A percentile compares a stretch with the other conserved stretches of the same genome.
phyloP scores from a whole-genome alignment of 2,888 invertebrate species.

The Stictocephala bisonia region DNA sequence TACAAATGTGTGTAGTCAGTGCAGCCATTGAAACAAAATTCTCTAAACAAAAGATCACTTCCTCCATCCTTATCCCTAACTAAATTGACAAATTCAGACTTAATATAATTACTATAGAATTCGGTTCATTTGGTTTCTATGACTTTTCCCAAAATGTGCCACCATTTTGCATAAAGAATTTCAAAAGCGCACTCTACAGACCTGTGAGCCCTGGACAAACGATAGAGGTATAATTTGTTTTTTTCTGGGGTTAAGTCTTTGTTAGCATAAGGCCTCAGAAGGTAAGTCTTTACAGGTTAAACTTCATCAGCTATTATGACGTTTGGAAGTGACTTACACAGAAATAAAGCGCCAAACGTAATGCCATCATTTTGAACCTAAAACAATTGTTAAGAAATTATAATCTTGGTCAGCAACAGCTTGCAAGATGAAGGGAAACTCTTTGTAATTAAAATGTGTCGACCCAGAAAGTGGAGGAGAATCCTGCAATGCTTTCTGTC shows the following conservation, averaged over 20 bases:
- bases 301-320: background rate
- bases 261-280: background rate
- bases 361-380: background rate
- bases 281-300: constrained; percentile 4
- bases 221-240: background rate
- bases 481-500: too few relatives aligned
- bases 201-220: too few relatives aligned
- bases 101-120: background rate
- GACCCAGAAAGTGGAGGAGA: background rate
- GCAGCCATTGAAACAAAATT: background rate
- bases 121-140: background rate
- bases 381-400: background rate
- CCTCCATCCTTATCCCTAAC: constrained; percentile 2
- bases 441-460: background rate
- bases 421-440: background rate
- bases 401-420: background rate
- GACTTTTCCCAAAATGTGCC: background rate
- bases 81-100: background rate
- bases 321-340: background rate
- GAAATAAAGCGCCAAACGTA: background rate
- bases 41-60: background rate
- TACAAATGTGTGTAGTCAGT: background rate
- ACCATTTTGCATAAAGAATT: background rate
- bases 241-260: background rate
- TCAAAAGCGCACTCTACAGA: constrained; percentile 8